Conservation (phyloP, 2,797 vertebrate species). For the Helarctos malayanus region DNA sequence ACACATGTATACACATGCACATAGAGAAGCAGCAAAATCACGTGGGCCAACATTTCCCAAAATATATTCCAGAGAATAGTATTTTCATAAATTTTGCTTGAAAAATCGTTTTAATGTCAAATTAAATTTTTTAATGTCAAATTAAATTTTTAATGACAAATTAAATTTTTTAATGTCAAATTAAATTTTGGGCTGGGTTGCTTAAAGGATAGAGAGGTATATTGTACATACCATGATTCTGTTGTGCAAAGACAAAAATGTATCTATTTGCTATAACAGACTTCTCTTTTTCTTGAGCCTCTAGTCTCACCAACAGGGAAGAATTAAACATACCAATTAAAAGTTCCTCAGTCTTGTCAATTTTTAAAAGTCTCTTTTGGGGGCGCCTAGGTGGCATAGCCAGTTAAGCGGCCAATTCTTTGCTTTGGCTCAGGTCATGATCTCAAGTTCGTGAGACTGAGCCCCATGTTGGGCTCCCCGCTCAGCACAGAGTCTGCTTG, state of each 20-base stretch:
- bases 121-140: not conserved
- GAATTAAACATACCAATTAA: not conserved
- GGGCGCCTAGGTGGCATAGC: too few species aligned
- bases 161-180: not conserved
- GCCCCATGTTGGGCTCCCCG: not conserved
- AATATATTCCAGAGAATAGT: not conserved
- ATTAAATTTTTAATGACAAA: slow-evolving; percentile 21
- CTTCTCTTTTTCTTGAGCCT: not conserved
- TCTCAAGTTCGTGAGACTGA: not conserved
- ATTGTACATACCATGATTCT: not conserved
- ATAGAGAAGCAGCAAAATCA: not conserved
- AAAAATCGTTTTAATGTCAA: not conserved
- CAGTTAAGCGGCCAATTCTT: too few species aligned
- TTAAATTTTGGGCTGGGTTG: not conserved
- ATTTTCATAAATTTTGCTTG: slow-evolving; percentile 13
- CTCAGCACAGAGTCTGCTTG: not conserved
- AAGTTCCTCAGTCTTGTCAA: not conserved
- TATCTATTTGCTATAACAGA: not conserved
- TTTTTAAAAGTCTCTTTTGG: not conserved
- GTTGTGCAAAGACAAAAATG: not conserved
- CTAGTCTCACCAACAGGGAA: not conserved
- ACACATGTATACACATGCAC: not conserved
- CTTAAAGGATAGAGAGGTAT: not conserved
- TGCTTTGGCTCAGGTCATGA: not conserved
- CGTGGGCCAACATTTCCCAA: not conserved